Base-by-base conservation (phyloP, 2,113 vertebrate genomes). In the Paramisgurnus dabryanus region DNA sequence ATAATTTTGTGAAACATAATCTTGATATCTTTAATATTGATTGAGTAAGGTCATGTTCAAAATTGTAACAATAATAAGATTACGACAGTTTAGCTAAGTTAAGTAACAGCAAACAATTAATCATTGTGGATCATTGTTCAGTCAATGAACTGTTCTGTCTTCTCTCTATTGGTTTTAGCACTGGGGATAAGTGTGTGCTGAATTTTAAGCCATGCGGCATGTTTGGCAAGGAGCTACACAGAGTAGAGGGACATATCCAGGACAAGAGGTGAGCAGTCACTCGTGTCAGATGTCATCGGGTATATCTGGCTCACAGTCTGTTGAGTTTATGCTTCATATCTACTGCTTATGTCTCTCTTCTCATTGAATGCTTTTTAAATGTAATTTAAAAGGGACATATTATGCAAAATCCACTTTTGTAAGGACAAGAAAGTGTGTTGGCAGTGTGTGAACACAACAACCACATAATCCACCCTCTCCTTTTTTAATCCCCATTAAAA, bases 141-240 rank as follows among this genome's bases (percentile, higher is more conserved):
- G 27, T 69, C 39, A 40, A 7, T 63, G 3, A 49, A 83, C 13
- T 82, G 79, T 82, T 53, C 7, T 43, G 3, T 17, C 40, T 66
- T 27, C 47, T 45, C 55, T 66, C 60, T 80, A 11, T 80, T 73
- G 85, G 40, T 68, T 39, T 6, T 88, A 98, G 96, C 83, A 98
- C 95, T 57, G 96, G 96, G 76, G 96, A 99, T 53, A 97, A 96
- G 87, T 99, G 97, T 86, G 88, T 98, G 63, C 92, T 99, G 80
- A 93, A 94, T 90, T 98, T 99, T 84, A 96, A 94, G 86, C 92
- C 97, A 0, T 98, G 96, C 41, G 96, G 97, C 40, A 90, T 99
- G 90, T 98, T 99, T 80, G 97, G 96, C 17, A 98, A 97, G 41
- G 97, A 98, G 66, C 95, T 99, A 78, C 97, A 98, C 90, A 94